Base-by-base conservation (phyloP, 1,140 invertebrate species). In the Cataglyphis hispanica region DNA sequence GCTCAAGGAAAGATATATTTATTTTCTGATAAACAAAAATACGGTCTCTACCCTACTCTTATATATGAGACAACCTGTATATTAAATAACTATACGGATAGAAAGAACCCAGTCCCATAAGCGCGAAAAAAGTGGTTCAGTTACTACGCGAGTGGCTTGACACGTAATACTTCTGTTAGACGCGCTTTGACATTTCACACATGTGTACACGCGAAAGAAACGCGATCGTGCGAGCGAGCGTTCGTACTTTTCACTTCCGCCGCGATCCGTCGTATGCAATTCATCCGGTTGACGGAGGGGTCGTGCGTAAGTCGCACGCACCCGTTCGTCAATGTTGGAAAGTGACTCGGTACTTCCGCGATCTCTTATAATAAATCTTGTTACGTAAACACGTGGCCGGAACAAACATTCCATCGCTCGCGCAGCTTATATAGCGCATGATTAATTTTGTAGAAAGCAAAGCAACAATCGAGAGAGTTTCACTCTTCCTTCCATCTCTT, bases 401-500 rank as follows among this genome's bases (percentile, higher is more conserved):
- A 46, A 37, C 25, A 53, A 53, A 53, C 61, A 25, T 78, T 63
- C 61, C 37, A 37, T 10, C 16, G 37, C 43, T 46, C 40, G 78
- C 13, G 46, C 16, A 58, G 61, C n/a, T 25, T 78, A 37, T 67
- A 78, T 78, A 67, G 60, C 43, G 60, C 43, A n/a, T 78, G 31
- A 78, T 78, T 78, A 67, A 78, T 78, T 78, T 78, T 25, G 31
- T 78, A 56, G 43, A 78, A 78, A 78, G 40, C 16, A 77, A 56
- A 27, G 16, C 46, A 50, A 63, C 74, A 67, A 56, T 78, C 43
- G 43, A 67, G 31, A 31, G 31, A 31, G 31, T 78, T 78, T 78
- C 61, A 37, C 31, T 67, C n/a, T 13, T 27, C 60, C 7, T 16
- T 11, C 74, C n/a, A n/a, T 43, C 37, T 31, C n/a, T 19, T 22